Evolutionary conservation across 2,888 invertebrate species (phyloP).

Genomic region (Anthoptus insignis): DNA sequence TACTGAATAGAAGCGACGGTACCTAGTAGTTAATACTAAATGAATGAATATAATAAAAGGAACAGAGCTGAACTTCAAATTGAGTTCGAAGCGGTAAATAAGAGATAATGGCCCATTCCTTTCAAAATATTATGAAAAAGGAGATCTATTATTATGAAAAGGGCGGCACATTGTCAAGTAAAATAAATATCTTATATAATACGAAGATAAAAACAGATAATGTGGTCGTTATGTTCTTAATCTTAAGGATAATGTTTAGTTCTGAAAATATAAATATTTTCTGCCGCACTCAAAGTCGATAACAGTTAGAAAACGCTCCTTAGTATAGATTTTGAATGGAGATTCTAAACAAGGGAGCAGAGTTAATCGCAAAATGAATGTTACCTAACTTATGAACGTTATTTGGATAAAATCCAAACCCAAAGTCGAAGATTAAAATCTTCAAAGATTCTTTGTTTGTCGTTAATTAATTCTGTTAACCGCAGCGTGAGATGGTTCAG

Average conservation of each 20-base stretch:
- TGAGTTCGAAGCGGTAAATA: constrained; percentile 70
- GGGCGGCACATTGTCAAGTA: constrained; percentile 52
- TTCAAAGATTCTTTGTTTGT: constrained; percentile 9
- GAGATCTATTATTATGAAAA: constrained; percentile 61
- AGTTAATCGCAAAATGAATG: too few species aligned
- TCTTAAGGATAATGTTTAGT: too few species aligned
- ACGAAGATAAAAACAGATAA: constrained; percentile 32
- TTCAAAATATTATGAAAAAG: constrained; percentile 70
- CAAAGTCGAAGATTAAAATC: constrained; percentile 7
- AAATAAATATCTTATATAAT: constrained; percentile 45
- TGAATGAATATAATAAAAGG: constrained; percentile 20
- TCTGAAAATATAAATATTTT: not conserved
- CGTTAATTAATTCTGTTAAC: constrained; percentile 30
- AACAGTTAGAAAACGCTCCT: too few species aligned
- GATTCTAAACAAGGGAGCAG: too few species aligned
- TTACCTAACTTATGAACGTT: too few species aligned
- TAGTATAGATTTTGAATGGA: too few species aligned
- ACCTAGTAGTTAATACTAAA: constrained; percentile 9
- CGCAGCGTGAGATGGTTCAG: constrained; percentile 52
- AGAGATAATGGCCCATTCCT: constrained; percentile 72
- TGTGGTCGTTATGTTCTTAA: not conserved
- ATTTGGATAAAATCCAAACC: constrained; percentile 12
- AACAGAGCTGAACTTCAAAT: constrained; percentile 24
- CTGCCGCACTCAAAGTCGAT: too few species aligned
- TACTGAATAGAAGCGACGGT: too few species aligned